Evolutionary conservation across 2,797 vertebrate genomes (phyloP), one percentile per base, ranked within the genome.

Genomic region (Poecile montanus): DNA sequence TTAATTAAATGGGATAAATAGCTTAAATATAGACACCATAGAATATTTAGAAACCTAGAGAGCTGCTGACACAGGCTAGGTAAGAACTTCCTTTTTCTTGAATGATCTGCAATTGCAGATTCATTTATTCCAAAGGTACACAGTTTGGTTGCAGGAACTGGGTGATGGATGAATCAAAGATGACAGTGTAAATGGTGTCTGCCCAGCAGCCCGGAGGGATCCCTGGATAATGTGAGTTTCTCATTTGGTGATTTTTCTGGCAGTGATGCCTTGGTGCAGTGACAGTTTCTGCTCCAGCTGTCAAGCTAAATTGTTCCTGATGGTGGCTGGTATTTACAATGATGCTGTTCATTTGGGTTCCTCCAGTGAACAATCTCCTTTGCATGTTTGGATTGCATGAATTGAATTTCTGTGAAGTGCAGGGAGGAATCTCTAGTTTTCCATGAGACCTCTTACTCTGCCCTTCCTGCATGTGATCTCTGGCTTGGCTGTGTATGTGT

Each of bases 201-300:
- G 67, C 87, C 81, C 40, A 6, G 78, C 65, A 91, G 90, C 89
- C 82, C 7, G 5, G 44, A 86, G 89, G 73, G 72, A 95, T 88
- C 91, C 85, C 72, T 91, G 88, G n/a, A 92, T 95, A 62, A 90
- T 60, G 74, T 4, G 3, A 81, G 63, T 91, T 93, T 96, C 88
- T 93, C 86, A 91, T 87, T 91, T 94, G 92, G 88, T 91, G 87
- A 93, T 94, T 94, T 95, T 81, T 93, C 79, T 94, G 93, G 92
- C 94, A 86, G 78, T 66, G 89, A 91, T 85, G 89, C 63, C 84
- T 93, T 38, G 23, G 48, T 71, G 76, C 91, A 73, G 91, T 85
- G 94, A 91, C 95, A 95, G 75, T 78, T 93, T 91, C 88, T 88
- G 70, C 81, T 93, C 65, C 66, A 91, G 32, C 92, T 93, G 93